A percentile compares a stretch with the other conserved stretches of the same genome.
These are phyloP conservation scores for Mycalesis mineus DNA, from an alignment of 2,888 invertebrate species.

Conservation along the genomic window DNA sequence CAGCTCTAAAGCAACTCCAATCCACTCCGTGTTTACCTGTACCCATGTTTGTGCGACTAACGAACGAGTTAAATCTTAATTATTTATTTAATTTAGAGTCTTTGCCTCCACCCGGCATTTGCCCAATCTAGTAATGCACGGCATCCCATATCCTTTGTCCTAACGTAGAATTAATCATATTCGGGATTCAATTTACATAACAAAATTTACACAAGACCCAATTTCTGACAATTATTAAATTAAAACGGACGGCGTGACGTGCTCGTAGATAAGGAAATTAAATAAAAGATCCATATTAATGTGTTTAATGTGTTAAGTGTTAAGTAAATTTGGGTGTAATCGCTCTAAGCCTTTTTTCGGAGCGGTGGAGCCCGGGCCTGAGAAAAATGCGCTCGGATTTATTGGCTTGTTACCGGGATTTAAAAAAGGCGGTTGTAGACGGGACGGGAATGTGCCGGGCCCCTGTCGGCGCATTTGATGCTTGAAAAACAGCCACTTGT, in stretches of 20 bases:
- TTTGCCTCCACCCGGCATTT: conserved; percentile 21
- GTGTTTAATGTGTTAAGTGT: conserved; percentile 71
- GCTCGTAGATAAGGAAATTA: conserved; percentile 63
- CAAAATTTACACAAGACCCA: conserved; percentile 61
- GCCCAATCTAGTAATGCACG: conserved; percentile 47
- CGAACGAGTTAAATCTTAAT: conserved; percentile 58
- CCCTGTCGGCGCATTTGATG: conserved; percentile 55
- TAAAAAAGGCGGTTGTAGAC: conserved; percentile 65
- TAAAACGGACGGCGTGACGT: conserved; percentile 55
- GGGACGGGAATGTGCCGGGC: conserved; percentile 58
- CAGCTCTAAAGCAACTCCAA: conserved; percentile 40
- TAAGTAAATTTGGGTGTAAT: conserved; percentile 79
- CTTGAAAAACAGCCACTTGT: conserved; percentile 50
- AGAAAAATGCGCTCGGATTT: conserved; percentile 73
- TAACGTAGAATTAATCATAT: conserved; percentile 54
- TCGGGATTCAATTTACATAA: conserved; percentile 61
- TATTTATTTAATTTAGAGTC: conserved; percentile 42
- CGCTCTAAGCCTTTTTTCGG: conserved; percentile 69
- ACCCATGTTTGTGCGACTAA: conserved; percentile 62
- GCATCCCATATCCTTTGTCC: conserved; percentile 41
- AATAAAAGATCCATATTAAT: conserved; percentile 68
- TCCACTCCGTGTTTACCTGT: conserved; percentile 57
- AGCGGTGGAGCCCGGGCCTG: conserved; percentile 44
- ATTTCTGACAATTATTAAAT: conserved; percentile 64
- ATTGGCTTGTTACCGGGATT: conserved; percentile 78